These are phyloP conservation scores for Mungos mungo DNA, from an alignment of 2,113 vertebrate genomes.

Conservation along the genomic window DNA sequence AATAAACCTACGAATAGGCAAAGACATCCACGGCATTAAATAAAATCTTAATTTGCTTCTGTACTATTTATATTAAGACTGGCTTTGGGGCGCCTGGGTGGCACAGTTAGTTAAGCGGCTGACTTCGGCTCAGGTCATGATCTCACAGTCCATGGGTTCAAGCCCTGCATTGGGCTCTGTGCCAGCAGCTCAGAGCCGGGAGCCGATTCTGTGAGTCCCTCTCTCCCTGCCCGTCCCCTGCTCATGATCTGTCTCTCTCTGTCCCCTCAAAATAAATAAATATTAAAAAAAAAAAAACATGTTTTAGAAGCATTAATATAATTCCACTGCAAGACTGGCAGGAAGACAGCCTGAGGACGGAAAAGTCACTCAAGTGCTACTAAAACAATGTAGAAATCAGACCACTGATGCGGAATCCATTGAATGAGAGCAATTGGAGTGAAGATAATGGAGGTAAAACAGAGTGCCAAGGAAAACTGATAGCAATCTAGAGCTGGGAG, in stretches of 20 bases:
- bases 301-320: not conserved
- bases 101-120: too few species aligned
- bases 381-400: not conserved
- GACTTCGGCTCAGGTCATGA: too few species aligned
- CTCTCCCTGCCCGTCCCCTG: too few species aligned
- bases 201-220: too few species aligned
- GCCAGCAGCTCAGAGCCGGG: too few species aligned
- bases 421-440: not conserved
- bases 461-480: not conserved
- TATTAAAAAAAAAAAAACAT: not conserved
- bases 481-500: not conserved
- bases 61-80: too few species aligned
- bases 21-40: not conserved
- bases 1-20: not conserved
- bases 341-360: not conserved
- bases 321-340: not conserved
- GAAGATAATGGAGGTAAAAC: not conserved
- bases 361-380: not conserved
- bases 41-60: not conserved
- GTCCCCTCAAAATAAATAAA: too few species aligned
- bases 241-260: too few species aligned
- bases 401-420: not conserved
- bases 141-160: too few species aligned
- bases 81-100: not conserved
- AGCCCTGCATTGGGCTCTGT: too few species aligned